A percentile compares a stretch with the other conserved stretches of the same genome.
These are phyloP conservation scores for Microcebus griseorufus DNA, from an alignment of 2,113 vertebrate genomes.

Conservation along the genomic window DNA sequence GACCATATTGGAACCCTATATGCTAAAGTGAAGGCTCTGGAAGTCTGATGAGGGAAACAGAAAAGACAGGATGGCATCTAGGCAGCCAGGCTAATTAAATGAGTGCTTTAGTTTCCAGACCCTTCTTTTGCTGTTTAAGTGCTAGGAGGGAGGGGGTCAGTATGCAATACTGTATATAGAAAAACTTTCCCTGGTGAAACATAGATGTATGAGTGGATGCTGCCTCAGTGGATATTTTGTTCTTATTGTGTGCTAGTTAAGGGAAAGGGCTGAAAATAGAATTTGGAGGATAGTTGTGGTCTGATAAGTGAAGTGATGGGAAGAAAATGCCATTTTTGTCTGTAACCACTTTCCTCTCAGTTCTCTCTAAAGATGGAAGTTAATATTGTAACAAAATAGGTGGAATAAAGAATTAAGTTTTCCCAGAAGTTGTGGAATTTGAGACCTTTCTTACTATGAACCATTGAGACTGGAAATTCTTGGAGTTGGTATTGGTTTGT, in stretches of 20 bases:
- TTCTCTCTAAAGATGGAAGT: background rate
- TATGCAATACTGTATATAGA: background rate
- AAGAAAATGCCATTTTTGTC: background rate
- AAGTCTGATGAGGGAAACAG: background rate
- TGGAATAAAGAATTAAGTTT: background rate
- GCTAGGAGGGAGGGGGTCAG: slow-evolving; percentile 1
- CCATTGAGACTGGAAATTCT: background rate
- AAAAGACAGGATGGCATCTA: background rate
- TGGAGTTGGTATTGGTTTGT: slow-evolving; percentile 9
- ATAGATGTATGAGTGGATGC: background rate
- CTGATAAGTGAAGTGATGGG: background rate
- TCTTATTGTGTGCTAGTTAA: background rate
- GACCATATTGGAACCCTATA: background rate
- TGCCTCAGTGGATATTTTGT: background rate
- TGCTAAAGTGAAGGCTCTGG: background rate
- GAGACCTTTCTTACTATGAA: background rate
- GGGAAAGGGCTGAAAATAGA: background rate
- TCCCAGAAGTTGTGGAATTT: background rate
- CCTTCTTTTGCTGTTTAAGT: background rate
- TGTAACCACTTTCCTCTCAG: background rate
- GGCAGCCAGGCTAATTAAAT: slow-evolving; percentile 26
- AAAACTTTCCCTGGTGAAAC: background rate
- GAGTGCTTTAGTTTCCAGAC: slow-evolving; percentile 3
- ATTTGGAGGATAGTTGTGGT: background rate
- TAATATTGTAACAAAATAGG: background rate